Base-by-base conservation (phyloP, 2,888 invertebrate genomes). In the Machimus atricapillus region DNA sequence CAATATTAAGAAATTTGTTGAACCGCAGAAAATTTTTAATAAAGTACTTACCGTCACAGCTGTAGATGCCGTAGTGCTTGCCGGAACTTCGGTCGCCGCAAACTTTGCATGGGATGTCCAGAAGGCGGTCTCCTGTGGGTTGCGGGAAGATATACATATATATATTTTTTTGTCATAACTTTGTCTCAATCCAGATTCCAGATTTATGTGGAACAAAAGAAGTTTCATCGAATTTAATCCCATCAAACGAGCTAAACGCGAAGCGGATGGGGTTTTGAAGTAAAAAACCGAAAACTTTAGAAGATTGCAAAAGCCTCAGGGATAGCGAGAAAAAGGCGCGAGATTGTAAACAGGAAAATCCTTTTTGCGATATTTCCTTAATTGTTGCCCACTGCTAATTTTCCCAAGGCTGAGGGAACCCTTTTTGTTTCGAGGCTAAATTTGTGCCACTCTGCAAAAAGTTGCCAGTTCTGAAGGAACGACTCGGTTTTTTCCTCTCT, bases 31-130 rank as follows among this genome's bases (percentile, higher is more conserved):
- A 12, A 40, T 40, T 40, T 37, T 8, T 37, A 23, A 40, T 0
- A 23, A 40, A 23, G 14, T 1, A 77, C 94, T 95, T 94, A 98
- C 99, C 99, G 94, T 99, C 99, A 92, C 99, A 99, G 91, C 98
- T 98, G 93, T 98, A 99, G 91, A 99, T 99, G 90, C 99, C 99
- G 93, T 99, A 99, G 93, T 99, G 99, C 93, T 99, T 99, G 87
- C 99, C 99, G 16, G 99, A 99, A 91, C 98, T 99, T 91, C 99
- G 95, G 93, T 99, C 99, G 87, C 98, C 98, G 91, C 99, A 99
- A 88, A 99, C 99, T 93, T 98, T 98, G 93, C 99, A 99, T 23
- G 98, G 98, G 91, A 99, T 98, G 93, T 99, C 99, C 91, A 99
- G 95, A 90, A 99, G 95, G 91, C 99, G 96, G 93, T 99, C 98